These are phyloP conservation scores for Microtus ochrogaster DNA, from an alignment of 2,113 vertebrate genomes.

Conservation along the genomic window DNA sequence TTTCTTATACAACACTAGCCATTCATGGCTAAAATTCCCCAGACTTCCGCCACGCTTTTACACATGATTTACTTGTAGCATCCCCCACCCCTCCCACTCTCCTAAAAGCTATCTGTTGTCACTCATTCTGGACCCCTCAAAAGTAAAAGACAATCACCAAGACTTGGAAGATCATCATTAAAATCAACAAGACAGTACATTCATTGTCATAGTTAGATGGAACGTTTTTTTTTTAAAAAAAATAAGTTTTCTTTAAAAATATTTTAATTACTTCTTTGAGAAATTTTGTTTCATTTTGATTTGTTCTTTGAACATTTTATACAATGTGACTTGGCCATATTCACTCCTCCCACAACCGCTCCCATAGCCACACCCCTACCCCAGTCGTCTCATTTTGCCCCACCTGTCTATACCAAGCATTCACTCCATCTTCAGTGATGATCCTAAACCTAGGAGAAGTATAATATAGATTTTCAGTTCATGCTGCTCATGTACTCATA, in stretches of 20 bases:
- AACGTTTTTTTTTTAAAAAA: neutral
- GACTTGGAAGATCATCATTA: conserved; percentile 62
- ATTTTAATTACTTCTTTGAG: neutral
- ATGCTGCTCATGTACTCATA: neutral
- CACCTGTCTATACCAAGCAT: neutral
- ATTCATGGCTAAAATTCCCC: conserved; percentile 45
- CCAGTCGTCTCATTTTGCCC: neutral
- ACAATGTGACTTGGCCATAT: neutral
- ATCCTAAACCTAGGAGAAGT: neutral
- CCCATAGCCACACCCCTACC: neutral
- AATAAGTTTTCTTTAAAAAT: neutral
- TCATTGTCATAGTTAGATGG: conserved; percentile 64
- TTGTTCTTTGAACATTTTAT: neutral
- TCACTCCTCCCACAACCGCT: neutral
- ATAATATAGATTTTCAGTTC: neutral
- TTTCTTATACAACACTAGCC: neutral
- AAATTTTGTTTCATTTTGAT: neutral
- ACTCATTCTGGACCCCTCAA: conserved; percentile 50
- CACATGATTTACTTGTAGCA: conserved; percentile 55
- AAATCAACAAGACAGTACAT: conserved; percentile 24
- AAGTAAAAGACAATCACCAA: conserved; percentile 65
- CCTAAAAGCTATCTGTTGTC: conserved; percentile 34
- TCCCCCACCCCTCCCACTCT: neutral
- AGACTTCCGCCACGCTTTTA: conserved; percentile 59
- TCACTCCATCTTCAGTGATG: neutral